Evolutionary conservation across 2,888 invertebrate genomes (phyloP).

Genomic region (Epinotia ramella): DNA sequence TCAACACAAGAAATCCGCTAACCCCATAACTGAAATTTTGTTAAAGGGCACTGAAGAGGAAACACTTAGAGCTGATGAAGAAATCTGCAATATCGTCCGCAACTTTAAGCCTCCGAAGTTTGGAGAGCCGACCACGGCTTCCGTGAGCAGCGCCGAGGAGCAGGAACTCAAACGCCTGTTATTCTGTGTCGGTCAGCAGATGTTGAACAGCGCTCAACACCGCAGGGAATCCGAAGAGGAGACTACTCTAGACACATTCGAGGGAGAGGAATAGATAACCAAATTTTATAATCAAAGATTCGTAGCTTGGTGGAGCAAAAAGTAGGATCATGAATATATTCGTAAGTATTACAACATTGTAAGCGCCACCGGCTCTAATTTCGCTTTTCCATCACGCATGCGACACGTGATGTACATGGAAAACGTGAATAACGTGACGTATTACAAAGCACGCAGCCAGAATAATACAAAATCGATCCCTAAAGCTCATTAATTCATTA

Average conservation of each 20-base stretch:
- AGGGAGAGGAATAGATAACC: too few relatives aligned
- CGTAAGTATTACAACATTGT: too few relatives aligned
- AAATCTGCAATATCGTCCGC: not conserved
- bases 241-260: not conserved
- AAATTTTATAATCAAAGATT: too few relatives aligned
- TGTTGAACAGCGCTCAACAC: not conserved
- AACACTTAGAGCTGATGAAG: not conserved
- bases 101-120: not conserved
- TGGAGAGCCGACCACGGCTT: not conserved
- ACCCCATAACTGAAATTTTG: constrained; percentile 3
- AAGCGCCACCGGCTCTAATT: too few relatives aligned
- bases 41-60: not conserved
- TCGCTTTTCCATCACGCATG: too few relatives aligned
- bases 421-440: too few relatives aligned
- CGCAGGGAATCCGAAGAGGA: not conserved
- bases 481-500: too few relatives aligned
- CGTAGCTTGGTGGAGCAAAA: too few relatives aligned
- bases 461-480: too few relatives aligned
- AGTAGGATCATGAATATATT: too few relatives aligned
- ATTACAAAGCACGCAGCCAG: too few relatives aligned
- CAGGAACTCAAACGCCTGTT: not conserved
- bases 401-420: too few relatives aligned
- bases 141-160: not conserved
- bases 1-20: constrained; percentile 1
- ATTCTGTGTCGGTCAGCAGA: constrained; percentile 5